These are phyloP conservation scores for Biston betularia DNA, from an alignment of 2,888 invertebrate genomes.

Conservation along the genomic window DNA sequence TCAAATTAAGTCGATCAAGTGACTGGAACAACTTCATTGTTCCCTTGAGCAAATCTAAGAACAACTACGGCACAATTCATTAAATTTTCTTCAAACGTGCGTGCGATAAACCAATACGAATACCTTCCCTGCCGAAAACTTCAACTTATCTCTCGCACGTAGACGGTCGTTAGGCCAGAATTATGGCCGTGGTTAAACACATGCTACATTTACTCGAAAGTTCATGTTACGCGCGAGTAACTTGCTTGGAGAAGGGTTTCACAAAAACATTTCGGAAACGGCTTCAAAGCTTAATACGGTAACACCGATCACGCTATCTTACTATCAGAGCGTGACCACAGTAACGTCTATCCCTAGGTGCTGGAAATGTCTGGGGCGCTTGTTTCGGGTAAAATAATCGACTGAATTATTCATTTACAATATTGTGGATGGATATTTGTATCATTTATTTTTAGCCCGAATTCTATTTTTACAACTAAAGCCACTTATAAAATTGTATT, in stretches of 20 bases:
- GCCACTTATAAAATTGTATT: no score
- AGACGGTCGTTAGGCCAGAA: constrained; percentile 80
- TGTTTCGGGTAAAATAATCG: background rate
- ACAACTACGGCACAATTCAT: constrained; percentile 74
- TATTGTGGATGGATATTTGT: background rate
- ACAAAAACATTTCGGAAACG: constrained; percentile 60
- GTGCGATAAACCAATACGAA: constrained; percentile 76
- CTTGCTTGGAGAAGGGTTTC: constrained; percentile 71
- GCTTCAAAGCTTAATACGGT: constrained; percentile 53
- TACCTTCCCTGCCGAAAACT: constrained; percentile 77
- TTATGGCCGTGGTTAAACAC: constrained; percentile 83
- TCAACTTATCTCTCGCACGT: constrained; percentile 84
- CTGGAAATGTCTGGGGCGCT: constrained; percentile 8
- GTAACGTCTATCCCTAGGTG: constrained; percentile 20
- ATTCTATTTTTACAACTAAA: no score
- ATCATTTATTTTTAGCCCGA: background rate
- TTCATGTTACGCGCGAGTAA: constrained; percentile 80
- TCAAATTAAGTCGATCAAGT: background rate
- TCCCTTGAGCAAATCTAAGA: constrained; percentile 66
- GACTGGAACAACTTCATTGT: background rate
- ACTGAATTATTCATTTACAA: background rate
- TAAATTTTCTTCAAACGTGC: constrained; percentile 82
- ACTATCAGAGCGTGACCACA: constrained; percentile 51
- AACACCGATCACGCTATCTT: constrained; percentile 47
- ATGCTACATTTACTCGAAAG: constrained; percentile 84